These are phyloP conservation scores for Phalacrocorax brasilianus DNA, from an alignment of 2,113 vertebrate genomes.

Conservation along the genomic window DNA sequence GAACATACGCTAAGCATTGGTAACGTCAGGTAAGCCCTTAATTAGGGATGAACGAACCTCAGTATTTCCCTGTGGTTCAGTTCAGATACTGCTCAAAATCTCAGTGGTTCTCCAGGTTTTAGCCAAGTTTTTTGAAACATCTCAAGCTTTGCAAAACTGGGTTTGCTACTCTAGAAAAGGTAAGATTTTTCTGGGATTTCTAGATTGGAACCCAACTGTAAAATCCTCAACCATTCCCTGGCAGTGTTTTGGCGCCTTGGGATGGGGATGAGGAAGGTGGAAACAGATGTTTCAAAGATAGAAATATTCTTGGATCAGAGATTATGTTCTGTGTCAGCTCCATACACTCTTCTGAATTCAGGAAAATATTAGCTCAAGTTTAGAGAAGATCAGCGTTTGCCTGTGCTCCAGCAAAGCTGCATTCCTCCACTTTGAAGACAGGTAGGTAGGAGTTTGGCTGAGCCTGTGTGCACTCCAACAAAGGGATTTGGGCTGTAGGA, in stretches of 20 bases:
- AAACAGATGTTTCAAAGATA: neutral
- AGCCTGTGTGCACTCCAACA: neutral
- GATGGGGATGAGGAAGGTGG: neutral
- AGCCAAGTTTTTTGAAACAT: neutral
- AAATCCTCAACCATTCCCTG: neutral
- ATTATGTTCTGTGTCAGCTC: neutral
- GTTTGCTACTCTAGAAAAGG: neutral
- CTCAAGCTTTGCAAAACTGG: neutral
- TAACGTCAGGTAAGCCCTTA: slow-evolving; percentile 50
- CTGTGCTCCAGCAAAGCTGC: neutral
- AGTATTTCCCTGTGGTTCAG: slow-evolving; percentile 54
- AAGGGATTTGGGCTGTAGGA: neutral
- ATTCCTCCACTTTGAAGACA: neutral
- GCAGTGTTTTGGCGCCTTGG: neutral
- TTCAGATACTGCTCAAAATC: slow-evolving; percentile 35
- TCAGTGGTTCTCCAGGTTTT: neutral
- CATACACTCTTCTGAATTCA: neutral
- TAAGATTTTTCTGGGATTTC: neutral
- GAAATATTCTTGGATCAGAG: neutral
- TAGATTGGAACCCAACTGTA: neutral
- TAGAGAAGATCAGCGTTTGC: neutral
- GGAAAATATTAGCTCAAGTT: neutral
- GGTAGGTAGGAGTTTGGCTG: neutral
- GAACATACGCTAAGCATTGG: slow-evolving; percentile 70
- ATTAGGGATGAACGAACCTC: slow-evolving; percentile 53